phyloP scores from a whole-genome alignment of 2,797 vertebrate species.

The Apogon talboti region DNA sequence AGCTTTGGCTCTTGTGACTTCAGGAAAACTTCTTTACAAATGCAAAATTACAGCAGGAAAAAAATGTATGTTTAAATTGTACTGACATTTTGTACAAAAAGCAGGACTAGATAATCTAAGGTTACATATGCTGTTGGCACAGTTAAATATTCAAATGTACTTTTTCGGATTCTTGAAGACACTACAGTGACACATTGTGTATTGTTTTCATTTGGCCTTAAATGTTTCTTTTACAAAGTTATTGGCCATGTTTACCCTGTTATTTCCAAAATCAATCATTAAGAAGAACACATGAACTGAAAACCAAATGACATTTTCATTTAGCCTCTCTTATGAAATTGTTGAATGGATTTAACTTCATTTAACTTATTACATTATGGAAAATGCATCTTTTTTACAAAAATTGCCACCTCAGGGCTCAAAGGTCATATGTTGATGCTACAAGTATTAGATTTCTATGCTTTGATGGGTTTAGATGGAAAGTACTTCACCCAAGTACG shows the following conservation, averaged over 20 bases:
- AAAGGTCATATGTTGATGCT: slow-evolving; percentile 31
- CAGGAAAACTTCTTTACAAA: not conserved
- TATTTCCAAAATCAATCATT: slow-evolving; percentile 29
- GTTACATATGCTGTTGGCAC: slow-evolving; percentile 26
- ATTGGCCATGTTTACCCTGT: slow-evolving; percentile 8
- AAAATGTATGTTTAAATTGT: too few species aligned
- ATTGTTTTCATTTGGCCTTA: slow-evolving; percentile 31
- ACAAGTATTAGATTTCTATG: slow-evolving; percentile 23
- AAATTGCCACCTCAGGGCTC: slow-evolving; percentile 60
- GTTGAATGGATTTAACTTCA: slow-evolving; percentile 42
- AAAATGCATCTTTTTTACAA: slow-evolving; percentile 52
- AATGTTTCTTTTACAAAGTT: slow-evolving; percentile 23
- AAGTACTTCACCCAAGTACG: slow-evolving; percentile 6
- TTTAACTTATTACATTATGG: slow-evolving; percentile 34
- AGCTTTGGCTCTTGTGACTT: slow-evolving; percentile 5
- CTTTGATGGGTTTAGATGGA: slow-evolving; percentile 14
- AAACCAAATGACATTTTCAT: slow-evolving; percentile 21
- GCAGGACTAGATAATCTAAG: slow-evolving; percentile 27
- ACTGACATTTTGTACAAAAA: not conserved
- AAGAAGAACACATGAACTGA: slow-evolving; percentile 27
- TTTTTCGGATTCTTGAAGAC: slow-evolving; percentile 19
- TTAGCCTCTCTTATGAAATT: slow-evolving; percentile 44
- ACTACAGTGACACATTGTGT: slow-evolving; percentile 34
- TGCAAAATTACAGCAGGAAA: too few species aligned
- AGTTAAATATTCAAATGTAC: not conserved